Percentiles rank a stretch among this genome's conserved stretches.
phyloP scores from a whole-genome alignment of 2,797 vertebrate species.

The Nannoperca obscura region DNA sequence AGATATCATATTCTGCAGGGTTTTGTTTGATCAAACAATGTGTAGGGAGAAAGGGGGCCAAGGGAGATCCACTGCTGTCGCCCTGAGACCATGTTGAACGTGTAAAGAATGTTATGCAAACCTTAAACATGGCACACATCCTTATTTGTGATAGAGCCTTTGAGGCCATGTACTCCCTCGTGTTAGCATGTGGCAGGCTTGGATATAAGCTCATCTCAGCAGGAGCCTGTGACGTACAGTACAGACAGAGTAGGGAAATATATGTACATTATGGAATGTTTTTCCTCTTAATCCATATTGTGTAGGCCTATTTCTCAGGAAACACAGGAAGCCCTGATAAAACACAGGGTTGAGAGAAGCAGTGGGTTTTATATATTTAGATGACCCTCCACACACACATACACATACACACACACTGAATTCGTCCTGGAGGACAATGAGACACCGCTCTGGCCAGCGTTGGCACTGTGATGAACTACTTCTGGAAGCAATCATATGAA shows the following conservation, averaged over 20 bases:
- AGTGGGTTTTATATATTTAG: slow-evolving; percentile 26
- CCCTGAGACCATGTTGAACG: slow-evolving; percentile 21
- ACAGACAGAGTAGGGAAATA: slow-evolving; percentile 11
- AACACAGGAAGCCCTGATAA: slow-evolving; percentile 37
- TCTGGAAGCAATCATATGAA: slow-evolving; percentile 78
- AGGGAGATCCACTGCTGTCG: slow-evolving; percentile 35
- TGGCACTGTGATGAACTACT: slow-evolving; percentile 76
- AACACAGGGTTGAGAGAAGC: slow-evolving; percentile 28
- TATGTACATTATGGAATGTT: slow-evolving; percentile 18
- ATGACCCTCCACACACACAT: slow-evolving; percentile 8
- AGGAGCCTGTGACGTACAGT: not conserved
- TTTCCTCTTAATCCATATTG: not conserved
- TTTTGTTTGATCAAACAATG: slow-evolving; percentile 46
- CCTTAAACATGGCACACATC: slow-evolving; percentile 31
- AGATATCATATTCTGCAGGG: slow-evolving; percentile 40
- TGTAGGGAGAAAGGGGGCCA: not conserved
- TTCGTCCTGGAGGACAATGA: slow-evolving; percentile 59
- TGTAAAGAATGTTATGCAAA: slow-evolving; percentile 25
- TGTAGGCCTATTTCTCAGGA: not conserved
- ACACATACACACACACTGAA: slow-evolving; percentile 11
- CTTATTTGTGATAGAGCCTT: slow-evolving; percentile 26
- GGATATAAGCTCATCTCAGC: slow-evolving; percentile 29
- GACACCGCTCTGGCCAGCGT: slow-evolving; percentile 53
- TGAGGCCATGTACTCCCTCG: slow-evolving; percentile 8
- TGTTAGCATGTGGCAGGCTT: slow-evolving; percentile 34